Conservation (phyloP, 37 sponge, comb jelly and placozoan species). For the Amphimedon queenslandica region DNA sequence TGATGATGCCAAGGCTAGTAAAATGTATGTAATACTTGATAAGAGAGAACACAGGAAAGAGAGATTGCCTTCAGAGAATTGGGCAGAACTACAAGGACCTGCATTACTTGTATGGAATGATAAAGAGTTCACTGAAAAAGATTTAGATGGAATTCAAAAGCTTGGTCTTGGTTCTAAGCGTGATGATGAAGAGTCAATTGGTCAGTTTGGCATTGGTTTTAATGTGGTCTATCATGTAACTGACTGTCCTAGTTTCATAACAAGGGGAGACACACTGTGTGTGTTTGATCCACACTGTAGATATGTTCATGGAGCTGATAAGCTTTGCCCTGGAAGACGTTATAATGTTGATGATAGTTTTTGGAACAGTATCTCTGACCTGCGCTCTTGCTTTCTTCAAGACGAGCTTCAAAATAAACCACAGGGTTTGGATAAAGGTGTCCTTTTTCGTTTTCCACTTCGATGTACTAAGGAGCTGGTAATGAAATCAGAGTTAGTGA, state of each 20-base stretch:
- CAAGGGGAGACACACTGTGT: conserved; percentile 27
- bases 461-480: conserved; percentile 30
- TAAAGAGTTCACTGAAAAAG: conserved; percentile 32
- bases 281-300: conserved; percentile 63
- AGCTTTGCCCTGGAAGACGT: conserved; percentile 20
- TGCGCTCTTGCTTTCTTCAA: neutral
- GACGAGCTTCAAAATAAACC: neutral
- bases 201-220: conserved; percentile 71
- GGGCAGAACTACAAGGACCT: conserved; percentile 58
- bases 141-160: conserved; percentile 48
- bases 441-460: conserved; percentile 67
- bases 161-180: conserved; percentile 62
- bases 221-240: conserved; percentile 72
- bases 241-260: conserved; percentile 59
- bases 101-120: conserved; percentile 57
- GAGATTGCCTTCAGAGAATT: conserved; percentile 34
- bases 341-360: neutral
- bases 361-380: conserved; percentile 11
- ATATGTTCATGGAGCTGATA: conserved; percentile 36
- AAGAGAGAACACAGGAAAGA: conserved; percentile 12
- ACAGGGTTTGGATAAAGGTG: conserved; percentile 36
- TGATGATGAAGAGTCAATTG: conserved; percentile 35
- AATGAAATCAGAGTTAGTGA: conserved; percentile 7
- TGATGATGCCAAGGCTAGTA: conserved; percentile 77
- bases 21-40: conserved; percentile 58